These are phyloP conservation scores for Sterna hirundo DNA, from an alignment of 2,113 vertebrate species.

Conservation along the genomic window DNA sequence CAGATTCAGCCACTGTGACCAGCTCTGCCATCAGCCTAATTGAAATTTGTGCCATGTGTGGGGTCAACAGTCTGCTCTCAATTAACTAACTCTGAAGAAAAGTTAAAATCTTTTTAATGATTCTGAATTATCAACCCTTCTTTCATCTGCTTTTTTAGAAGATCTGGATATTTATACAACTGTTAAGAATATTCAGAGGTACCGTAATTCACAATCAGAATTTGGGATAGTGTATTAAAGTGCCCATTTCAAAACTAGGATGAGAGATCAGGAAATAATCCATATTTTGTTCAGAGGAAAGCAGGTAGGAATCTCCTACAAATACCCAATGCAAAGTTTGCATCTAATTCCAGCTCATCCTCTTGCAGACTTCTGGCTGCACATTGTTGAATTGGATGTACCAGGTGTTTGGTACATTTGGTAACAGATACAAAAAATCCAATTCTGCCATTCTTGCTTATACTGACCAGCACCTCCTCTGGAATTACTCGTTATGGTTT, in stretches of 20 bases:
- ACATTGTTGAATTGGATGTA: not conserved
- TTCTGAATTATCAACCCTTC: not conserved
- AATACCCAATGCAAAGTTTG: not conserved
- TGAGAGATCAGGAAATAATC: not conserved
- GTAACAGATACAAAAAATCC: not conserved
- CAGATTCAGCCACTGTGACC: conserved; percentile 33
- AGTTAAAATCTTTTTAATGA: not conserved
- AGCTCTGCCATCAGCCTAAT: conserved; percentile 5
- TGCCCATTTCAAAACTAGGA: not conserved
- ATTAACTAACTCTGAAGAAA: conserved; percentile 33
- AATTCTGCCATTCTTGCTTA: not conserved
- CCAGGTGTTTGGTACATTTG: not conserved
- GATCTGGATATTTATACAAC: not conserved
- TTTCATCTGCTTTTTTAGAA: not conserved
- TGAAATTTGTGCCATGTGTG: not conserved
- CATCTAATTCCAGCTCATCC: not conserved
- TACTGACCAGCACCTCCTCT: not conserved
- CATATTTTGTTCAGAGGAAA: not conserved
- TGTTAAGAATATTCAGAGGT: not conserved
- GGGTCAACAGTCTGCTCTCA: conserved; percentile 4
- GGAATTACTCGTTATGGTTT: not conserved
- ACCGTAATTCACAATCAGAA: not conserved
- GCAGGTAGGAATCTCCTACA: not conserved
- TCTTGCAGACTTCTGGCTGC: not conserved
- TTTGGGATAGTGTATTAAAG: not conserved